These are phyloP conservation scores for Chascanopsetta lugubris DNA, from an alignment of 2,113 vertebrate genomes.

Conservation along the genomic window DNA sequence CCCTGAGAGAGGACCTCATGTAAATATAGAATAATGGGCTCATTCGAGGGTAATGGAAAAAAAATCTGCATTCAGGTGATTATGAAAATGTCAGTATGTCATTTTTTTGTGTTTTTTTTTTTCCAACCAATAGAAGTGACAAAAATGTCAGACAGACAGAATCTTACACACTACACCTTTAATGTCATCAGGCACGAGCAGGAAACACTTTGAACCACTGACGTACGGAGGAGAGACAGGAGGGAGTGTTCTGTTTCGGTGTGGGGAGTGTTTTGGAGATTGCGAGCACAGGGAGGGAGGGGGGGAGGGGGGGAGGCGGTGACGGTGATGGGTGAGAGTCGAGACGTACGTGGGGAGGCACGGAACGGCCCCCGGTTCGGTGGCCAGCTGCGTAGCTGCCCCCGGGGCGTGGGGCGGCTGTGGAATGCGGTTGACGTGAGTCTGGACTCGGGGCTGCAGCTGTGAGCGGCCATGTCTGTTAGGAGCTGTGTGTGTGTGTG, in stretches of 20 bases:
- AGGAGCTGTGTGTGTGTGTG: constrained; percentile 16
- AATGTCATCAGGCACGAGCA: constrained; percentile 26
- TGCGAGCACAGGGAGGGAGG: neutral
- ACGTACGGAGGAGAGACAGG: constrained; percentile 16
- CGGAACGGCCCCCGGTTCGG: constrained; percentile 40
- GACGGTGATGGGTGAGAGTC: constrained; percentile 24
- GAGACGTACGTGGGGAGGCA: constrained; percentile 28
- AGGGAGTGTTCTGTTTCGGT: constrained; percentile 24
- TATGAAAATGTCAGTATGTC: too few species aligned
- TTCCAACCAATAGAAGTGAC: too few species aligned
- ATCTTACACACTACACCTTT: too few species aligned
- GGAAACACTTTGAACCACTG: constrained; percentile 5
- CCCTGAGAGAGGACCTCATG: too few species aligned
- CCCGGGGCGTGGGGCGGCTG: constrained; percentile 56
- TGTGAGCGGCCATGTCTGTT: constrained; percentile 59
- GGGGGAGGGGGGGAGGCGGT: neutral
- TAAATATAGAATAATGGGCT: too few species aligned
- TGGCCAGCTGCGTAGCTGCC: constrained; percentile 70
- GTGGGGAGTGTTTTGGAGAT: constrained; percentile 19
- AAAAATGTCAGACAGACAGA: too few species aligned
- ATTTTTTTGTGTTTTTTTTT: too few species aligned
- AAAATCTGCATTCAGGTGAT: too few species aligned
- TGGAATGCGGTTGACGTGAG: constrained; percentile 72
- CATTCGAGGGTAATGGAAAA: too few species aligned
- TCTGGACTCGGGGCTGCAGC: constrained; percentile 61